Evolutionary conservation across 2,797 vertebrate species (phyloP), one percentile per base, ranked within the genome.

Genomic region (Pangasius larnaudii): DNA sequence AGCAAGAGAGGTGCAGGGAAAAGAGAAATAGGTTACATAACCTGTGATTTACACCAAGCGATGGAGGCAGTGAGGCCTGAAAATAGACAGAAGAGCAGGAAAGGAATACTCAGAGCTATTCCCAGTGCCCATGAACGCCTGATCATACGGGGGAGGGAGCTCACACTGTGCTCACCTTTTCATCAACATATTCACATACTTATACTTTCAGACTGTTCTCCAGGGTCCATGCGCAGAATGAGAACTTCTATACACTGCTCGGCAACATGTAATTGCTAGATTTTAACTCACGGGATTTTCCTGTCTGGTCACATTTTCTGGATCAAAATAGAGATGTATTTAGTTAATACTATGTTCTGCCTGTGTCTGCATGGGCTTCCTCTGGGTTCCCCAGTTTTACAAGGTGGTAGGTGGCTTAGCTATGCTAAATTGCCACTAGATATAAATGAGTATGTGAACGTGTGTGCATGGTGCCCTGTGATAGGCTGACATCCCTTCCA

Each of bases 61-160:
- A 91, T 93, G 92, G 94, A 95, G 93, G 93, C 93, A 94, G 92
- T 94, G 94, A 93, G 85, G 89, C 87, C 90, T 91, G 91, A 92
- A 96, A 96, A 96, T 95, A 96, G 96, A 95, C 93, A 93, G 92
- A 94, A 88, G 89, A 89, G 89, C 85, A 94, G 94, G 94, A 95
- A 94, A 94, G 95, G 92, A 95, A 94, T 94, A 94, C 94, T 95
- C 92, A 51, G 90, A 95, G 94, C 93, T 92, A 92, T 95, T 95
- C 95, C 94, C 94, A 91, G 91, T 92, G 89, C 88, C 87, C 92
- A 95, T 96, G 91, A 95, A 96, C 96, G 95, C 95, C 95, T 96
- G 95, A 95, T 95, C 93, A 93, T 92, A 95, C 91, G 85, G 91
- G 93, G 93, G 87, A 91, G 87, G 49, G 63, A 84, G 87, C 46